Percentiles rank a stretch among this genome's conserved stretches.
Evolutionary conservation across 2,888 invertebrate genomes (phyloP).

Genomic region (Lepidonotus clava): DNA sequence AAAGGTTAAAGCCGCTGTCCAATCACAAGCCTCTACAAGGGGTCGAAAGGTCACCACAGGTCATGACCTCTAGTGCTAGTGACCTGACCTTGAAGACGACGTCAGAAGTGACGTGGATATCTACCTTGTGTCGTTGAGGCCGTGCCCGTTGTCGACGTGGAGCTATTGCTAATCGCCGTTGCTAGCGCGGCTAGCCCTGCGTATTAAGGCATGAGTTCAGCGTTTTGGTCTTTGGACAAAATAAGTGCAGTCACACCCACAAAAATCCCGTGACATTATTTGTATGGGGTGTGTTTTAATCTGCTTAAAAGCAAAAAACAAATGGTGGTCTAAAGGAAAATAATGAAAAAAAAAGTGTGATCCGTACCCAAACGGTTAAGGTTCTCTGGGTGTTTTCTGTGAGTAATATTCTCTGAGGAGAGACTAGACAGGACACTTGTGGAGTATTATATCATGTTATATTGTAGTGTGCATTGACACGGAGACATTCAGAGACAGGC

Average conservation of each 20-base stretch:
- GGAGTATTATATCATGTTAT: not conserved
- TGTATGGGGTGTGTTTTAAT: too few species aligned
- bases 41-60: slow-evolving; percentile 44
- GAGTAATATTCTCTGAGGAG: not conserved
- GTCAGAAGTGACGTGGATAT: slow-evolving; percentile 46
- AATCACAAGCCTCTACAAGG: slow-evolving; percentile 51
- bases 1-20: slow-evolving; percentile 47
- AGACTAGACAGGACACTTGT: not conserved
- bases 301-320: too few species aligned
- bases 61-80: slow-evolving; percentile 40
- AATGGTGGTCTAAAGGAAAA: too few species aligned
- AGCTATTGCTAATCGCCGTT: slow-evolving; percentile 56
- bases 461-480: slow-evolving; percentile 17
- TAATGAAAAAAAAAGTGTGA: too few species aligned
- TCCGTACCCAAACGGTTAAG: not conserved
- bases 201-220: slow-evolving; percentile 39
- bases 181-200: slow-evolving; percentile 58
- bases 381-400: not conserved
- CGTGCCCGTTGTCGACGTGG: slow-evolving; percentile 51
- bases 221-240: slow-evolving; percentile 1
- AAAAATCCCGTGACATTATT: too few species aligned
- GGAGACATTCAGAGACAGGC: not conserved
- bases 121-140: slow-evolving; percentile 53
- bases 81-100: slow-evolving; percentile 27
- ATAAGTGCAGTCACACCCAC: slow-evolving; percentile 2